Evolutionary conservation across 2,888 invertebrate genomes (phyloP), one percentile per base, ranked within the genome.

Genomic region (Agrilus mali): DNA sequence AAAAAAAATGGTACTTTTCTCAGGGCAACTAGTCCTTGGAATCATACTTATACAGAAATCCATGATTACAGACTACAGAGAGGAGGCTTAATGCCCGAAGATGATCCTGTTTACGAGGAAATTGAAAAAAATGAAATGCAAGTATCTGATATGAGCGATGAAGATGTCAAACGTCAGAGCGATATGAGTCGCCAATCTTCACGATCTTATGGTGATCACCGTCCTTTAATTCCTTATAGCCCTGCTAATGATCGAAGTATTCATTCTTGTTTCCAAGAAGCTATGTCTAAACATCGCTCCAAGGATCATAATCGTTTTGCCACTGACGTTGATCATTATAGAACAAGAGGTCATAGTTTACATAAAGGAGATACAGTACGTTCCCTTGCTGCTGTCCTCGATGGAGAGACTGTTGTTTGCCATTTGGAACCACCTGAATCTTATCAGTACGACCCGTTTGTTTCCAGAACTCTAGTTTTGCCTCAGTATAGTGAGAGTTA

Each of bases 331-430:
- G 59, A 65, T 41, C 72, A 72, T 48, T 73, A 74, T 45, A 73
- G 56, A 68, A 73, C 58, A 70, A 73, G 41, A 41, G 59, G 61
- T 44, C 73, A 73, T 49, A 71, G 69, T 50, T 71, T 70, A 56
- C 73, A 72, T 45, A 70, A 71, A 51, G 75, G 75, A 1, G 75
- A 69, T 54, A 72, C 74, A 46, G 74, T 75, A 65, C 65, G 77
- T 49, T 75, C 77, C 7, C 54, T 78, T 50, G 82, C 88, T 22
- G 88, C 88, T 12, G 88, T 88, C 48, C 70, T 88, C 42, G 86
- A 88, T 61, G 87, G 88, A 37, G 82, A 85, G 58, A 87, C 87
- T 47, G 88, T 89, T 46, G 85, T 88, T 45, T 88, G 88, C 65
- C 87, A 87, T 61, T 66, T 88, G 56, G 86, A 88, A 63, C 87